Evolutionary conservation across 2,797 vertebrate species (phyloP).

Genomic region (Mallotus villosus): DNA sequence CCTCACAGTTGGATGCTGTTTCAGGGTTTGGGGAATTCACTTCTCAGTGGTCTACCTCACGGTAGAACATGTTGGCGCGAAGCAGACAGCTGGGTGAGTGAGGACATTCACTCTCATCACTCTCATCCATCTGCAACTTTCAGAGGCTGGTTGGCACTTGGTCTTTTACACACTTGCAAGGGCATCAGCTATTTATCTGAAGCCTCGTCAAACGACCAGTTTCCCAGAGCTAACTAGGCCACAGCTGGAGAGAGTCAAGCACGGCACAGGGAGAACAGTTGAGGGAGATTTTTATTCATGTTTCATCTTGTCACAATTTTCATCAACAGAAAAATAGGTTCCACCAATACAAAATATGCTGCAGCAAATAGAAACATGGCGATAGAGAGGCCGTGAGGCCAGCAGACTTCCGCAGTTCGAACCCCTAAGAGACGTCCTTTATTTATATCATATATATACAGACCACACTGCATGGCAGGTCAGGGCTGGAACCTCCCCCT

Average conservation of each 20-base stretch:
- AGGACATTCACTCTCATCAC: no score
- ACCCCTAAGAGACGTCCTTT: not conserved
- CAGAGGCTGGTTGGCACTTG: no score
- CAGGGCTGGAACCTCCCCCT: no score
- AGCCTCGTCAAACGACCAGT: not conserved
- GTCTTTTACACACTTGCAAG: not conserved
- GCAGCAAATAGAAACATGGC: constrained; percentile 15
- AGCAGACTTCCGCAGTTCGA: not conserved
- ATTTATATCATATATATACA: not conserved
- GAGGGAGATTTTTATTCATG: not conserved
- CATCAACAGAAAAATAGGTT: constrained; percentile 11
- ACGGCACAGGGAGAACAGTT: not conserved
- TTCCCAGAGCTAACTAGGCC: not conserved
- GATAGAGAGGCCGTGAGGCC: not conserved
- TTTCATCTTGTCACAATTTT: not conserved
- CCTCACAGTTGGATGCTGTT: no score
- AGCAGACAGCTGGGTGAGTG: no score
- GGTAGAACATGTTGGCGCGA: no score
- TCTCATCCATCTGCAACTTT: no score
- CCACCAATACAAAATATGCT: constrained; percentile 40
- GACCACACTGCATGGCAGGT: not conserved
- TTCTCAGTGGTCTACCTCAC: no score
- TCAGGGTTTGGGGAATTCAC: no score
- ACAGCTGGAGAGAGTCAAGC: not conserved
- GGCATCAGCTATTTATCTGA: not conserved